These are phyloP conservation scores for Drosophila pseudotakahashii DNA, from an alignment of 2,888 invertebrate genomes.

Conservation along the genomic window DNA sequence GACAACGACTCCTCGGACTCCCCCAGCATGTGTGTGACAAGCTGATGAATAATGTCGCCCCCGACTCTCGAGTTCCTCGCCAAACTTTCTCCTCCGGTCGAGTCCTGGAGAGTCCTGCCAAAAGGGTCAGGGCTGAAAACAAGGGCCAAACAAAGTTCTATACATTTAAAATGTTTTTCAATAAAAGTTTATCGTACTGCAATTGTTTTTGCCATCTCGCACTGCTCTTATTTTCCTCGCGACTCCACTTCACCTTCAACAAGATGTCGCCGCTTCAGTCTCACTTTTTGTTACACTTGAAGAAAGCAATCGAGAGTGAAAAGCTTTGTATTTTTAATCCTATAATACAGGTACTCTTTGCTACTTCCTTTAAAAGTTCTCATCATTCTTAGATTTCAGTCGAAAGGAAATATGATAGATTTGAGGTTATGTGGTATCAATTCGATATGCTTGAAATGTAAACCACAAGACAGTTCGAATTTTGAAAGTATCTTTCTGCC, in stretches of 20 bases:
- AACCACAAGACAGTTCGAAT: no score
- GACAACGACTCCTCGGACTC: constrained; percentile 1
- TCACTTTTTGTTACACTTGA: constrained; percentile 3
- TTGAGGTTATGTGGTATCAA: no score
- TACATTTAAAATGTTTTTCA: constrained; percentile 78
- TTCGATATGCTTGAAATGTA: no score
- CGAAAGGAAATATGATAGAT: no score
- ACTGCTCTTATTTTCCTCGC: constrained; percentile 33
- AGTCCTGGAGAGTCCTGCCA: constrained; percentile 27
- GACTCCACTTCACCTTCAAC: constrained; percentile 39
- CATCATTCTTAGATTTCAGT: no score
- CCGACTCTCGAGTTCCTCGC: constrained; percentile 30
- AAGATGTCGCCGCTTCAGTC: constrained; percentile 40
- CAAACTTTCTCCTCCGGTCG: constrained; percentile 48
- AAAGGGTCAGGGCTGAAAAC: constrained; percentile 45
- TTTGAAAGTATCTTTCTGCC: no score
- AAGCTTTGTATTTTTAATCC: no score
- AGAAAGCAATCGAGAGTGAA: background rate
- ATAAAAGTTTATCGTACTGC: constrained; percentile 71
- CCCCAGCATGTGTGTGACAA: constrained; percentile 34
- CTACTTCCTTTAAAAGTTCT: no score
- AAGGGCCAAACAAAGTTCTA: constrained; percentile 51
- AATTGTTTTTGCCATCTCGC: constrained; percentile 63
- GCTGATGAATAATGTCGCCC: constrained; percentile 62
- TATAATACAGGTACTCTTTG: no score